Percentiles rank a stretch among this genome's conserved stretches.
These are phyloP conservation scores for Gopherus flavomarginatus DNA, from an alignment of 2,113 vertebrate species.

Conservation along the genomic window DNA sequence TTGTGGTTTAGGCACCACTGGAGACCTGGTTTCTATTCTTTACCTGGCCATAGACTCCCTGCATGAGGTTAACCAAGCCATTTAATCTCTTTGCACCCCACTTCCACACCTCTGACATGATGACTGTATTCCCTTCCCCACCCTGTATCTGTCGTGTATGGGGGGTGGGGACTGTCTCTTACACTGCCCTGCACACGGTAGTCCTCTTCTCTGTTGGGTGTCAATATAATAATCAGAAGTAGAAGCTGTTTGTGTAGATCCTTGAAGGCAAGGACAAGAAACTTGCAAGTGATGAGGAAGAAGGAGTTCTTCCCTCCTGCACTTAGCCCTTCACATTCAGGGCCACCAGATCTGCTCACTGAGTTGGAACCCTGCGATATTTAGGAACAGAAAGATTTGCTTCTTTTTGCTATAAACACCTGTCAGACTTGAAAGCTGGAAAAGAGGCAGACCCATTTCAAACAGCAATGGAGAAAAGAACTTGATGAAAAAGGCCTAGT, in stretches of 20 bases:
- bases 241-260: not conserved
- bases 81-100: not conserved
- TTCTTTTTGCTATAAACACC: not conserved
- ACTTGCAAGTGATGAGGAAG: not conserved
- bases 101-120: fast-evolving
- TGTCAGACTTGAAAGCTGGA: not conserved
- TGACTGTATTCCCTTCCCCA: fast-evolving
- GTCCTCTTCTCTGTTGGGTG: not conserved
- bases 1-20: fast-evolving
- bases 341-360: not conserved
- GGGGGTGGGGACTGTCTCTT: not conserved
- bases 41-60: not conserved
- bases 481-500: not conserved
- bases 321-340: not conserved
- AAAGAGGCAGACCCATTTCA: not conserved
- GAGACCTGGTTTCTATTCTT: fast-evolving
- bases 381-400: not conserved
- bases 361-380: not conserved
- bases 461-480: not conserved
- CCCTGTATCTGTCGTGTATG: fast-evolving
- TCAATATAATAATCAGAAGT: not conserved
- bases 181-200: not conserved
- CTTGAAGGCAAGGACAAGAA: not conserved
- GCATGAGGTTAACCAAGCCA: not conserved
- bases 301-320: not conserved